Conservation (phyloP, 2,113 vertebrate genomes). For the Pituophis catenifer region DNA sequence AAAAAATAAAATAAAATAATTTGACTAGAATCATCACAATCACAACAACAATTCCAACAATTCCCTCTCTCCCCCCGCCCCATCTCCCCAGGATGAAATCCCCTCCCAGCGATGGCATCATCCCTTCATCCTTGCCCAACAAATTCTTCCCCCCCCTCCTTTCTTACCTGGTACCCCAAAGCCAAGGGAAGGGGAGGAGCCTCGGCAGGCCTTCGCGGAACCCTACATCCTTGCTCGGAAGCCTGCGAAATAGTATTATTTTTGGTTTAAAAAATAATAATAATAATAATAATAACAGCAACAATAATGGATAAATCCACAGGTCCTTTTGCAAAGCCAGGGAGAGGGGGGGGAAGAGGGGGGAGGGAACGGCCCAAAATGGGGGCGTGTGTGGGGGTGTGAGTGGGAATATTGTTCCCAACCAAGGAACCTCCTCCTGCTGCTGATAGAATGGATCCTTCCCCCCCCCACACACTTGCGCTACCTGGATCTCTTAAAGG, state of each 20-base stretch:
- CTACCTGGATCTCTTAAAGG: constrained; percentile 48
- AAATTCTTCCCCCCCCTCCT: accelerated
- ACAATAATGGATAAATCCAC: background rate
- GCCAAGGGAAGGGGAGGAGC: background rate
- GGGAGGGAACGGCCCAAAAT: background rate
- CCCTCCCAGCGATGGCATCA: background rate
- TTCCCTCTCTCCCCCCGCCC: background rate
- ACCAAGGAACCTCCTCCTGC: background rate
- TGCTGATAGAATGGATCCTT: background rate
- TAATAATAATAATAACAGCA: no score
- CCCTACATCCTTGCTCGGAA: background rate
- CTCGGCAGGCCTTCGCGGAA: background rate
- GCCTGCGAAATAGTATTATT: background rate
- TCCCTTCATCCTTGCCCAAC: background rate
- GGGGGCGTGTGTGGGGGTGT: background rate
- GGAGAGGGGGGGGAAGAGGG: background rate
- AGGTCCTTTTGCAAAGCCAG: background rate
- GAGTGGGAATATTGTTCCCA: background rate
- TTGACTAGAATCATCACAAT: background rate
- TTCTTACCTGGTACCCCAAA: constrained; percentile 16
- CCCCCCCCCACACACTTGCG: background rate
- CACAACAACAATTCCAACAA: background rate
- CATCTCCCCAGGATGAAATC: no score
- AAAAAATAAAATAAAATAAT: no score
- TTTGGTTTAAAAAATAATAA: background rate